Percentiles rank a stretch among this genome's conserved stretches.
Evolutionary conservation across 2,797 vertebrate species (phyloP).

Genomic region (Gambusia yucatana): DNA sequence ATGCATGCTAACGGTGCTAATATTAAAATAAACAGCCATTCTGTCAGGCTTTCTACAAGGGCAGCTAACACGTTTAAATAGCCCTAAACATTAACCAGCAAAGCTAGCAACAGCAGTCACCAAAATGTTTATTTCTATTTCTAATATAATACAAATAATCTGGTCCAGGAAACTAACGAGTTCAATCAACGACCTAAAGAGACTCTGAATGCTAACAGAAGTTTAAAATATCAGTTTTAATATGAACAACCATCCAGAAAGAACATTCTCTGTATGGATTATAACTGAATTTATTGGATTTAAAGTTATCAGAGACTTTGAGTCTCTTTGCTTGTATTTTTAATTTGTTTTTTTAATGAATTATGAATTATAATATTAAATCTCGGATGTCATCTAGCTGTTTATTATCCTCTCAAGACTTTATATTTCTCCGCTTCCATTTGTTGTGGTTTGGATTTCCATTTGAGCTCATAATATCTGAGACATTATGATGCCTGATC

Average conservation of each 20-base stretch:
- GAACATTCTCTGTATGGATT: neutral
- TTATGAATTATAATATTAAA: neutral
- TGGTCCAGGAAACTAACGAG: neutral
- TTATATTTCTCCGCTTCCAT: neutral
- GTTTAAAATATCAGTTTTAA: neutral
- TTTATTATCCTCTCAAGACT: neutral
- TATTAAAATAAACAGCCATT: too few relatives aligned
- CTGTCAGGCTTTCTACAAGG: too few relatives aligned
- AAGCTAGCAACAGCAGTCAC: too few relatives aligned
- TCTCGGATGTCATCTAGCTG: neutral
- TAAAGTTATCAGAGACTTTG: neutral
- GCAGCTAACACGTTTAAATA: too few relatives aligned
- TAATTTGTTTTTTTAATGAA: neutral
- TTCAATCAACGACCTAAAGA: neutral
- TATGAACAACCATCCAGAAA: neutral
- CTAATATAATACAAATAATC: too few relatives aligned
- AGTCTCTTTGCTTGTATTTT: neutral
- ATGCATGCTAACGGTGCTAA: neutral
- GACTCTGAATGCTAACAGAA: neutral
- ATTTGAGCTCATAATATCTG: neutral
- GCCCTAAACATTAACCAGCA: neutral
- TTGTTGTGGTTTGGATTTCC: neutral
- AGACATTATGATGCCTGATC: neutral
- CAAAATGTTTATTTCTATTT: neutral
- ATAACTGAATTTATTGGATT: neutral